Base-by-base conservation (phyloP, 2,113 vertebrate species). In the Plecturocebus donacophilus region DNA sequence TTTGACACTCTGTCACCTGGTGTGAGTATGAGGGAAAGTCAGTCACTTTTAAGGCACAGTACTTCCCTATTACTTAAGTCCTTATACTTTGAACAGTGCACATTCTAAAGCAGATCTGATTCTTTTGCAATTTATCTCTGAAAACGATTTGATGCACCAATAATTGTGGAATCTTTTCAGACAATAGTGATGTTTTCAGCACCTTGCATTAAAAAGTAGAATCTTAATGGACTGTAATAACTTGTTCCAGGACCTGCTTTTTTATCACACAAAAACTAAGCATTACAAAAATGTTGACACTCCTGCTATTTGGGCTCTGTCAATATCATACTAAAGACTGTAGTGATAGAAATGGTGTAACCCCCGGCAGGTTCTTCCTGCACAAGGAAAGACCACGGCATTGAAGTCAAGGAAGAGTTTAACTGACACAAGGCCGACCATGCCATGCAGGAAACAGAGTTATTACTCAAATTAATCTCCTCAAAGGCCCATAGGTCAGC, bases 41-140 rank as follows among this genome's bases (percentile, higher is more conserved):
- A 35, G 17, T 38, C n/a, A 4, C 19, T 45, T 71, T 20, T 16
- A 19, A 23, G 45, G 23, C 6, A 6, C 6, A 0, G 20, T 5
- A 49, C 82, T 61, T 61, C n/a, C n/a, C 49, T n/a, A 6, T 25
- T 17, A 47, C 68, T 38, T 86, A 42, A 56, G 82, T 25, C 56
- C 52, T 94, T 23, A 3, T 2, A 6, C 64, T 40, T 2, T 47
- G n/a, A 87, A 56, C 30, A 5, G 23, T 21, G 30, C 1, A 20
- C 3, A 0, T 30, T 89, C 56, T 30, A 2, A 5, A 3, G 10
- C 2, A 8, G 12, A 42, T 4, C 25, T 64, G 47, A 45, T 35
- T 56, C 35, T 11, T 52, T 79, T 52, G n/a, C 38, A 58, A 35
- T 45, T 77, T 70, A 73, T 47, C 45, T 91, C 68, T 68, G 32